Percentiles rank a stretch among this genome's conserved stretches.
These are phyloP conservation scores for Oscheius sp. DNA, from an alignment of 2,888 invertebrate species.

Conservation along the genomic window DNA sequence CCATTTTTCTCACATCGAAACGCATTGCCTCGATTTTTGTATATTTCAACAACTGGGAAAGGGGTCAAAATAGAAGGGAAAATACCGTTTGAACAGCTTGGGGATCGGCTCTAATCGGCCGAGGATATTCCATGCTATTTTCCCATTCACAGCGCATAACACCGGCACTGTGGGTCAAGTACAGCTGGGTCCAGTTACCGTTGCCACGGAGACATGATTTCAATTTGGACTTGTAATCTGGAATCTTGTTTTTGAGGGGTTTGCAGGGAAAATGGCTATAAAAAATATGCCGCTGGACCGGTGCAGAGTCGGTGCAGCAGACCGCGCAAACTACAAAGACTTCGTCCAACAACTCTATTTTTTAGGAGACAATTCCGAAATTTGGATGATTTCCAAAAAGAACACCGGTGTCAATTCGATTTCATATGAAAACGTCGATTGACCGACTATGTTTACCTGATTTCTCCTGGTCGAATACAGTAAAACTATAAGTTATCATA, in stretches of 20 bases:
- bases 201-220: conserved; percentile 49
- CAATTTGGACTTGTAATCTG: conserved; percentile 47
- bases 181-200: conserved; percentile 30
- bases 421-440: no score
- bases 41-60: conserved; percentile 45
- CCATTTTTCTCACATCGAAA: conserved; percentile 51
- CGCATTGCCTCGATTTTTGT: conserved; percentile 47
- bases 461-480: conserved; percentile 41
- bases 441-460: conserved; percentile 41
- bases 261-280: no score
- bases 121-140: not conserved
- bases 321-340: no score
- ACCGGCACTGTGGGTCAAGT: conserved; percentile 29
- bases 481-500: conserved; percentile 50
- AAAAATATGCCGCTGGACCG: no score
- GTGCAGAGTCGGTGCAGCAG: no score
- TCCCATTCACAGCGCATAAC: conserved; percentile 51
- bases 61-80: not conserved
- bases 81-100: conserved; percentile 33
- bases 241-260: conserved; percentile 7
- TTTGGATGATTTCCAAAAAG: no score
- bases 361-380: no score
- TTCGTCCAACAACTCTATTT: not conserved
- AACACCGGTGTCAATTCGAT: no score
- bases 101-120: conserved; percentile 23